Percentiles rank a stretch among this genome's conserved stretches.
phyloP scores from a whole-genome alignment of 2,797 vertebrate genomes.

The Mycteria americana region DNA sequence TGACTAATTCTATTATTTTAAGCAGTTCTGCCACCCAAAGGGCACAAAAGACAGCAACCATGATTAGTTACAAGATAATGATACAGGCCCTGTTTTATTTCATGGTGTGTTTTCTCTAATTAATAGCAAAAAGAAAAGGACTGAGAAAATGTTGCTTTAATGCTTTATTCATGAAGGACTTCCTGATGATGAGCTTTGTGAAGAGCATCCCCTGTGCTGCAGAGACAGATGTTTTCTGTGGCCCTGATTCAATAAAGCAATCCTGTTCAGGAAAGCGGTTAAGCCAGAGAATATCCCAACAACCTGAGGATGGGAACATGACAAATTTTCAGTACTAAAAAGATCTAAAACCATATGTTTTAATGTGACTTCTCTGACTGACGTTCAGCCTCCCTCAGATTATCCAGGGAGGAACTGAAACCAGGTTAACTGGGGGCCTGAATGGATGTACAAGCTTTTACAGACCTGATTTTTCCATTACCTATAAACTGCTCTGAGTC shows the following conservation, averaged over 20 bases:
- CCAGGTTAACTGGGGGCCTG: background rate
- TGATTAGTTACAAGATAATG: background rate
- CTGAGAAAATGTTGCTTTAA: background rate
- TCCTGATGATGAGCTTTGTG: background rate
- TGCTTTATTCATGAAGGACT: slow-evolving; percentile 11
- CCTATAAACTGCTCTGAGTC: background rate
- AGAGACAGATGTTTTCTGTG: slow-evolving; percentile 50
- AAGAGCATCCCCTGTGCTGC: slow-evolving; percentile 17
- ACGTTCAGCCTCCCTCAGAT: slow-evolving; percentile 3
- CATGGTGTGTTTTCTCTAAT: background rate
- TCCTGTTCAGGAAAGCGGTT: background rate
- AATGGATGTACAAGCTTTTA: background rate
- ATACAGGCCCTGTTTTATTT: background rate
- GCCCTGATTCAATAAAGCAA: slow-evolving; percentile 38
- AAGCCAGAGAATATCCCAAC: slow-evolving; percentile 37
- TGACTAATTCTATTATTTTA: slow-evolving; percentile 13
- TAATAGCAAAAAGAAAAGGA: background rate
- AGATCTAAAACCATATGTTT: background rate
- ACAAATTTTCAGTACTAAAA: slow-evolving; percentile 24
- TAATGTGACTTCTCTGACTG: slow-evolving; percentile 46
- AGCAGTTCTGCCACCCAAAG: background rate
- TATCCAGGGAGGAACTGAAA: slow-evolving; percentile 14
- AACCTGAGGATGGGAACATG: slow-evolving; percentile 33
- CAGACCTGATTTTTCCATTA: slow-evolving; percentile 30
- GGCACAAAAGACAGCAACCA: background rate